Evolutionary conservation across 1,140 invertebrate genomes (phyloP).

Genomic region (Galleria mellonella): DNA sequence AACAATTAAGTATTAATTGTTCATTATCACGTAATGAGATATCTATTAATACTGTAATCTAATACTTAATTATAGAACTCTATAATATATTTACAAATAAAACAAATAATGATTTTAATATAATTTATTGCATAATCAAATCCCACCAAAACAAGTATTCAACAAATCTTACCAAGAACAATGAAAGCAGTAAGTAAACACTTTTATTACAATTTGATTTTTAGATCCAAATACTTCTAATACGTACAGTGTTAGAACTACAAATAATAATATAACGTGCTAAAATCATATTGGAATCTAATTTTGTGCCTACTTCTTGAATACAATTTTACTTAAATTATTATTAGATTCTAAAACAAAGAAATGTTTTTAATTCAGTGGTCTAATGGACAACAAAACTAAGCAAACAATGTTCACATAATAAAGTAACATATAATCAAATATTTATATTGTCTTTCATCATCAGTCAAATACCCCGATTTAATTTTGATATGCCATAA

Average conservation of each 20-base stretch:
- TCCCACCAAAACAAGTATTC: constrained; percentile 46
- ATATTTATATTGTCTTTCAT: constrained; percentile 50
- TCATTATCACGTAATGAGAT: too few relatives aligned
- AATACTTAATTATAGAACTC: too few relatives aligned
- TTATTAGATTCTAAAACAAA: too few relatives aligned
- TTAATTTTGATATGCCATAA: constrained; percentile 30
- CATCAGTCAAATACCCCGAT: constrained; percentile 26
- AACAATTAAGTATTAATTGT: too few relatives aligned
- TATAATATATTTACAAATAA: too few relatives aligned
- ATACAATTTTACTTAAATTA: not conserved
- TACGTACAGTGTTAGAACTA: not conserved
- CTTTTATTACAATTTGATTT: constrained; percentile 4
- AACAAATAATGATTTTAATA: constrained; percentile 14
- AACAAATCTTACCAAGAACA: constrained; percentile 37
- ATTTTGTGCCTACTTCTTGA: constrained; percentile 8
- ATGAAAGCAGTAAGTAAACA: constrained; percentile 18
- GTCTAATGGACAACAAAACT: not conserved
- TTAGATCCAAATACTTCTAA: not conserved
- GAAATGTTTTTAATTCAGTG: not conserved
- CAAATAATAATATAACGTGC: not conserved
- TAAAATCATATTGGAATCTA: not conserved
- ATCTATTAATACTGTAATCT: too few relatives aligned
- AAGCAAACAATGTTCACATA: constrained; percentile 8
- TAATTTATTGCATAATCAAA: constrained; percentile 49
- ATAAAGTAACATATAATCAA: constrained; percentile 15